Percentiles rank a stretch among this genome's conserved stretches.
These are phyloP conservation scores for Harpagoxenus sublaevis DNA, from an alignment of 2,888 invertebrate species.

Conservation along the genomic window DNA sequence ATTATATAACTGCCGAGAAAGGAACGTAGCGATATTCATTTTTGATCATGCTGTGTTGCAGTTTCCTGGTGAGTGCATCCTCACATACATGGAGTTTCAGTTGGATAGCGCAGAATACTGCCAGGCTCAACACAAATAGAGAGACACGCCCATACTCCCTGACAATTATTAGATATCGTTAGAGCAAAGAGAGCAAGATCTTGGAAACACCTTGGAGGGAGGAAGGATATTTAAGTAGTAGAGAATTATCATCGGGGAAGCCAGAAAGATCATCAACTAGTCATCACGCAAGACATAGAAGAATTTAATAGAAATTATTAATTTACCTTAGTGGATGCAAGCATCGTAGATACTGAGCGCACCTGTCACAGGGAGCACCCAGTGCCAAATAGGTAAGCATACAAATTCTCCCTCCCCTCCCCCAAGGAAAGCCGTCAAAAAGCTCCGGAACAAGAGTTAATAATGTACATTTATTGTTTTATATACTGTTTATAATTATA, in stretches of 20 bases:
- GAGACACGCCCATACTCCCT: constrained; percentile 81
- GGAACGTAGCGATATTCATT: neutral
- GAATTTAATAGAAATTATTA: constrained; percentile 82
- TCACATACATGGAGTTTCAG: constrained; percentile 99
- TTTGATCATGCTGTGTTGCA: constrained; percentile 86
- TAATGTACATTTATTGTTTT: no score
- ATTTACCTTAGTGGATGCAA: constrained; percentile 80
- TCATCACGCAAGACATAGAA: constrained; percentile 82
- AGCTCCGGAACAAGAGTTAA: neutral
- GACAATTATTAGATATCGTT: constrained; percentile 72
- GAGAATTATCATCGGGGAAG: constrained; percentile 76
- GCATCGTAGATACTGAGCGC: constrained; percentile 81
- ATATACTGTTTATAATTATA: neutral
- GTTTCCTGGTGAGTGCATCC: constrained; percentile 95
- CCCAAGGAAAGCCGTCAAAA: neutral
- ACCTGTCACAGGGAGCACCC: constrained; percentile 80
- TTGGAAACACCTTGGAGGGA: constrained; percentile 62
- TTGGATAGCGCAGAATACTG: constrained; percentile 99
- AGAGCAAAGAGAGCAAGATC: constrained; percentile 38
- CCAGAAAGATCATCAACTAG: constrained; percentile 82
- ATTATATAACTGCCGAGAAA: neutral
- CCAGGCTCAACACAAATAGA: constrained; percentile 99
- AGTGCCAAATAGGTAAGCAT: constrained; percentile 83
- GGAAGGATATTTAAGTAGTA: constrained; percentile 56
- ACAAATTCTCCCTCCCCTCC: no score